A percentile compares a stretch with the other conserved stretches of the same genome.
These are phyloP conservation scores for Tupaia chinensis DNA, from an alignment of 2,113 vertebrate species.

Conservation along the genomic window DNA sequence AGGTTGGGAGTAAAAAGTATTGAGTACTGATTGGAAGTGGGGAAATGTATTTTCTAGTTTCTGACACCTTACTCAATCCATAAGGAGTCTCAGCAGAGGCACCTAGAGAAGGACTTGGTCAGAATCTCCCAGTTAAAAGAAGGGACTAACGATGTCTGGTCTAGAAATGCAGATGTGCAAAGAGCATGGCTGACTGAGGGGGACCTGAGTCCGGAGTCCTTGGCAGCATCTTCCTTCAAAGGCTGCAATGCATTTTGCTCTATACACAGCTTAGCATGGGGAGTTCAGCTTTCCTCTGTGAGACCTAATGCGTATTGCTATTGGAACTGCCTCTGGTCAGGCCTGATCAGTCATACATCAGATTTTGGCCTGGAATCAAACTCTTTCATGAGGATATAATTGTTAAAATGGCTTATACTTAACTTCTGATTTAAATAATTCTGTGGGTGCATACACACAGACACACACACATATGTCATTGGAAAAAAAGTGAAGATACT, in stretches of 20 bases:
- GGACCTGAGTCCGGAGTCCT: background rate
- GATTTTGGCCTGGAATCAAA: background rate
- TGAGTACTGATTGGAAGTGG: background rate
- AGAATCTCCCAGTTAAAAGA: background rate
- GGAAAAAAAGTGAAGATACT: background rate
- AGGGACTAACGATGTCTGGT: background rate
- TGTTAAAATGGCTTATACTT: background rate
- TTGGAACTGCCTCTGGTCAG: background rate
- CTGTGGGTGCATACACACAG: no score
- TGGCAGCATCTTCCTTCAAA: background rate
- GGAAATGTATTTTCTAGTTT: background rate
- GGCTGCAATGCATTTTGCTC: no score
- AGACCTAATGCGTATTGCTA: background rate
- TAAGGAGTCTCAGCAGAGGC: background rate
- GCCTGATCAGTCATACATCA: background rate
- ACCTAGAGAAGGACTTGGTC: background rate
- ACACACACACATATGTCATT: background rate
- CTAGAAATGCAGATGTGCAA: background rate
- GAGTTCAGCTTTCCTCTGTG: background rate
- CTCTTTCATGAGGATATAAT: background rate
- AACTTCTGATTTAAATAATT: background rate
- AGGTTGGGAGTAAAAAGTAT: background rate
- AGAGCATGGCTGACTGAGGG: no score
- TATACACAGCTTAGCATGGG: no score
- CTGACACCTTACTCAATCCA: rapidly evolving